These are phyloP conservation scores for Napeogenes sylphis DNA, from an alignment of 2,888 invertebrate genomes.

Conservation along the genomic window DNA sequence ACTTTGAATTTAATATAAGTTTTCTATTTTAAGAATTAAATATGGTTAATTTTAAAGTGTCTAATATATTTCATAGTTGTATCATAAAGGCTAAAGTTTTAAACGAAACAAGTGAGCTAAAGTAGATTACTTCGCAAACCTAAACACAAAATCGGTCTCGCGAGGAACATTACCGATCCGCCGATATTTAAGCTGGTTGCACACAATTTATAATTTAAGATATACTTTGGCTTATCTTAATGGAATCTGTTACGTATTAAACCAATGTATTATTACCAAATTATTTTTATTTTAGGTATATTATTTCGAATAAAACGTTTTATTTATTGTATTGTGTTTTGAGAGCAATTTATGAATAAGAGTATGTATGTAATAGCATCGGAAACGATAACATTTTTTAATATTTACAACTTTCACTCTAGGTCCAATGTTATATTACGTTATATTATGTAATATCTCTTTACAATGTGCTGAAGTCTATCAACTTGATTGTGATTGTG, in stretches of 20 bases:
- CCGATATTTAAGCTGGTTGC: neutral
- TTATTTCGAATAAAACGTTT: no score
- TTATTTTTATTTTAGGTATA: no score
- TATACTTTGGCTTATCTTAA: neutral
- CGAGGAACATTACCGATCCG: conserved; percentile 5
- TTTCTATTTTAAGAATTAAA: neutral
- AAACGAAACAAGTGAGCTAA: conserved; percentile 4
- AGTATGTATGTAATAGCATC: no score
- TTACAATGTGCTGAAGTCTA: no score
- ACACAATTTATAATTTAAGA: conserved; percentile 2
- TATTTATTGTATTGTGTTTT: no score
- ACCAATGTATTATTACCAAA: neutral
- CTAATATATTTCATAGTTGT: neutral
- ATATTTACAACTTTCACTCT: no score
- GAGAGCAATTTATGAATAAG: no score
- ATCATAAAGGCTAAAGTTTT: neutral
- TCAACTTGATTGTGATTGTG: no score
- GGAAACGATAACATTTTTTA: no score
- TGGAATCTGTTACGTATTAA: conserved; percentile 4
- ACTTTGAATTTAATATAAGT: no score
- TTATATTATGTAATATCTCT: no score
- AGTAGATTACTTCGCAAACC: conserved; percentile 6
- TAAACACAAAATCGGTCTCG: conserved; percentile 2
- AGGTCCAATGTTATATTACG: no score
- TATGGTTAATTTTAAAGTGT: neutral